These are phyloP conservation scores for Elephantulus edwardii DNA, from an alignment of 2,113 vertebrate species.

Conservation along the genomic window DNA sequence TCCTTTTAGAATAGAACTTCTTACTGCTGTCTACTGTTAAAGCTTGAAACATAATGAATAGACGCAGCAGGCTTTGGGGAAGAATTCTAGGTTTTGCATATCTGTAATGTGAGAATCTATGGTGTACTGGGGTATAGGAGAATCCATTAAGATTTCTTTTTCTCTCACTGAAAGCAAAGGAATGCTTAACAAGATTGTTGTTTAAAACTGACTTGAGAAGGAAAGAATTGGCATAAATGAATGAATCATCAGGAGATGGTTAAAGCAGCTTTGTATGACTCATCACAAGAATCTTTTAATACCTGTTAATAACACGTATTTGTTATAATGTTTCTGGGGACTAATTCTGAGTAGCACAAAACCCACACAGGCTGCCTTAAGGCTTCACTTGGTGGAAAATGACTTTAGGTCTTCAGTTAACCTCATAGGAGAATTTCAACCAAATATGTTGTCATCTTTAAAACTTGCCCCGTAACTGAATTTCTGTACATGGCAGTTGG, in stretches of 20 bases:
- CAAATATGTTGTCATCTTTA: neutral
- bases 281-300: constrained; percentile 65
- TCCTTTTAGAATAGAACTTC: constrained; percentile 27
- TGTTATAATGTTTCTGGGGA: constrained; percentile 49
- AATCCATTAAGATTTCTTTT: constrained; percentile 42
- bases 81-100: constrained; percentile 31
- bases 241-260: constrained; percentile 60
- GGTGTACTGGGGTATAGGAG: neutral
- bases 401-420: constrained; percentile 45
- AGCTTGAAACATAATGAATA: constrained; percentile 16
- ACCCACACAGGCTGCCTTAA: neutral
- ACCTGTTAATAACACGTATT: constrained; percentile 56
- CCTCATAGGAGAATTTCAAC: constrained; percentile 30
- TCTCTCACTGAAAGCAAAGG: constrained; percentile 30
- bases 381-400: constrained; percentile 41
- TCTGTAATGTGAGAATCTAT: constrained; percentile 24
- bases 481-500: neutral
- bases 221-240: constrained; percentile 42
- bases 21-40: constrained; percentile 7
- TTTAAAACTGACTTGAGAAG: constrained; percentile 50
- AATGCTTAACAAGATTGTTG: neutral
- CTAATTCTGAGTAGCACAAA: neutral
- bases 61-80: neutral
- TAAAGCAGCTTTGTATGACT: constrained; percentile 69
- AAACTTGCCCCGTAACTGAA: neutral